A percentile compares a stretch with the other conserved stretches of the same genome.
These are phyloP conservation scores for Puntigrus tetrazona DNA, from an alignment of 2,113 vertebrate species.

Conservation along the genomic window DNA sequence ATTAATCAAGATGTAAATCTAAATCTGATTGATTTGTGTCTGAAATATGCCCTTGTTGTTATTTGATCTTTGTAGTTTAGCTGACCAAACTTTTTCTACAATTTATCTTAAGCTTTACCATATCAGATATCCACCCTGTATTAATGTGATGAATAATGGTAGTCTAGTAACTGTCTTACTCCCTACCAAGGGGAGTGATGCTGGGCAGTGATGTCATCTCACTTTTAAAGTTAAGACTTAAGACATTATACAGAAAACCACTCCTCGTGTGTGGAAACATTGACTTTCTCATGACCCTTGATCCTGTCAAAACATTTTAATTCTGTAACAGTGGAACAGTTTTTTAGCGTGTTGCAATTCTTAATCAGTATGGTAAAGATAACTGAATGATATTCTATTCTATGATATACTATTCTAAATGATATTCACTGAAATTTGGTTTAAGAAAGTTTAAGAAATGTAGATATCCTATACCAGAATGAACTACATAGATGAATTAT, in stretches of 20 bases:
- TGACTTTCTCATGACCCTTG: conserved; percentile 51
- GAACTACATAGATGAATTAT: neutral
- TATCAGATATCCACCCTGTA: neutral
- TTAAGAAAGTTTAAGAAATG: neutral
- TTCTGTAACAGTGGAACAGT: conserved; percentile 11
- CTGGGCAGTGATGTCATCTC: conserved; percentile 35
- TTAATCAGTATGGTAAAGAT: neutral
- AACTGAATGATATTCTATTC: no score
- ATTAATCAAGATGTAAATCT: neutral
- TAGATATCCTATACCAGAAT: neutral
- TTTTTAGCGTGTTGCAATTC: neutral
- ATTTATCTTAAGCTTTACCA: neutral
- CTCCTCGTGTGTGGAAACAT: conserved; percentile 10
- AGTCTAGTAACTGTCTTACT: neutral
- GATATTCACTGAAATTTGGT: neutral
- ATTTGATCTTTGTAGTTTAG: neutral
- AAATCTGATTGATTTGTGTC: neutral
- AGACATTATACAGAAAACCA: conserved; percentile 32
- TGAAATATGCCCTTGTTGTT: neutral
- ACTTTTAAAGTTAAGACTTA: conserved; percentile 3
- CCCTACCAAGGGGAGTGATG: neutral
- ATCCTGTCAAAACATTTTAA: conserved; percentile 16
- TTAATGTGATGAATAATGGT: neutral
- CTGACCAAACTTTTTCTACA: neutral
- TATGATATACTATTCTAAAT: neutral